Base-by-base conservation (phyloP, 2,888 invertebrate species). In the Cactoblastis cactorum region DNA sequence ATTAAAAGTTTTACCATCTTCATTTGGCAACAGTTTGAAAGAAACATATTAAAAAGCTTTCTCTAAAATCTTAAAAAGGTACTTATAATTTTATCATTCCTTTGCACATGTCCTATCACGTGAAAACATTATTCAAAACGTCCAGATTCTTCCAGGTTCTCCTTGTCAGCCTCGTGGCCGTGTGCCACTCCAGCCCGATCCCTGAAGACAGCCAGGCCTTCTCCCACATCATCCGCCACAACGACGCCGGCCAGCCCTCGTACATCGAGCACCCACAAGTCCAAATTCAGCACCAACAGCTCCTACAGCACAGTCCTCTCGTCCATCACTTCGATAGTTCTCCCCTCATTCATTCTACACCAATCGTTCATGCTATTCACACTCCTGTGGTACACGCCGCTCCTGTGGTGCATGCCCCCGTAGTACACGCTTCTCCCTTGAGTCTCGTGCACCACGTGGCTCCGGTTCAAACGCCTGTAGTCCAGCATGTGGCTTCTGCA, bases 181-280 rank as follows among this genome's bases (percentile, higher is more conserved):
- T 75, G 22, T 89, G 90, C 69, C 85, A 85, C 52, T 90, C 88
- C 1, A 91, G 85, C 24, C 52, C 81, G 1, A 65, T 90, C 33
- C 63, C 69, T 3, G 78, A 80, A 12, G 72, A 83, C 2, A 74
- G 78, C 5, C 80, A 81, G 35, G 85, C 86, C 2, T 67, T 89
- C 12, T 88, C 89, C 14, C 85, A 81, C 69, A 83, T 89, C 56
- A 60, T 81, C 55, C 83, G 78, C 43, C 86, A 87, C 53, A 81
- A 85, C 56, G 79, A 86, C 53, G 74, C 78, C 0, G 59, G 71
- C 1, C 77, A 75, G 6, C 9, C 22, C 3, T 3, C 15, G 9
- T 37, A 37, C 37, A 37, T 37, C 17, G 8, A 37, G 11, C 37
- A 37, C 17, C 37, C 37, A 37, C 34, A 33, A 18, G 12, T 46